Evolutionary conservation across 2,888 invertebrate genomes (phyloP).

Genomic region (Orthonevra nobilis): DNA sequence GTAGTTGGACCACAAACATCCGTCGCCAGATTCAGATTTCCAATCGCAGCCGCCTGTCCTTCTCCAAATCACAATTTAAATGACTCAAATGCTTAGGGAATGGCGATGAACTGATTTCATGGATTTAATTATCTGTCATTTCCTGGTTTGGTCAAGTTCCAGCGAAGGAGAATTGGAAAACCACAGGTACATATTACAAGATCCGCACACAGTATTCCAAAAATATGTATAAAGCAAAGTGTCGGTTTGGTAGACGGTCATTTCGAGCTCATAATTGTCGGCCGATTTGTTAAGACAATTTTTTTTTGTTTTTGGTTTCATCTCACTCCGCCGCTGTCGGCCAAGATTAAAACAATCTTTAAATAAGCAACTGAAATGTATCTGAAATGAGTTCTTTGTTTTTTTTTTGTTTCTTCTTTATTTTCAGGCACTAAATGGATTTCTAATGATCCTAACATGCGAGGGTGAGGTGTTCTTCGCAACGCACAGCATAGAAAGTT

Average conservation of each 20-base stretch:
- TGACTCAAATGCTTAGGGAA: conserved; percentile 63
- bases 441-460: conserved; percentile 98
- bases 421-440: conserved; percentile 97
- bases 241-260: conserved; percentile 54
- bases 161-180: conserved; percentile 25
- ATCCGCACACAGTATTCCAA: conserved; percentile 30
- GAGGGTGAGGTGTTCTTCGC: conserved; percentile 99
- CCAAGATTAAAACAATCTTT: conserved; percentile 67
- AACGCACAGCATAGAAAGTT: conserved; percentile 99
- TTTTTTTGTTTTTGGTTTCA: background rate
- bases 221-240: conserved; percentile 43
- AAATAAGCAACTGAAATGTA: conserved; percentile 47
- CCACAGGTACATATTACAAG: conserved; percentile 26
- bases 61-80: conserved; percentile 68
- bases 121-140: conserved; percentile 80
- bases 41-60: conserved; percentile 37
- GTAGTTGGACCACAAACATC: conserved; percentile 62
- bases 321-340: conserved; percentile 27
- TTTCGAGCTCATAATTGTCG: conserved; percentile 49
- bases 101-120: conserved; percentile 73
- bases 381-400: conserved; percentile 25
- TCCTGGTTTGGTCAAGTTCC: conserved; percentile 76
- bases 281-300: conserved; percentile 41
- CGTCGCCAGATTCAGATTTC: conserved; percentile 62
- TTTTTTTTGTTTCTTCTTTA: conserved; percentile 58